Percentiles rank a stretch among this genome's conserved stretches.
phyloP scores from a whole-genome alignment of 2,797 vertebrate species.

The Danio kyathit region DNA sequence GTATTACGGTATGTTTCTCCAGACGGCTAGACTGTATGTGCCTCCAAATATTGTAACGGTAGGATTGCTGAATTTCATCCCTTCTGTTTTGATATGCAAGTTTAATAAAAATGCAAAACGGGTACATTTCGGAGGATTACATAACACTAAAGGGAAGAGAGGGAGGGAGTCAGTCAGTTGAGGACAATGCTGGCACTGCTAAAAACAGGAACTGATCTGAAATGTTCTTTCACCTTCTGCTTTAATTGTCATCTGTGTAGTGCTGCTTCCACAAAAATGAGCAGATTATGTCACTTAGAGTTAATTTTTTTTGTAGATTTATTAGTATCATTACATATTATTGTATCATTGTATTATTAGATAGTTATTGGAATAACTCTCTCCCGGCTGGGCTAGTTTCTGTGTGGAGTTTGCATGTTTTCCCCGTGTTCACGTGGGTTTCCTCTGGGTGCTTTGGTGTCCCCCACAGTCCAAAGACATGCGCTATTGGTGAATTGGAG shows the following conservation, averaged over 20 bases:
- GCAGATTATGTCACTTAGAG: not conserved
- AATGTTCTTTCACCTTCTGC: conserved; percentile 21
- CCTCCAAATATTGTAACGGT: conserved; percentile 4
- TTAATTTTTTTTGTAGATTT: too few species aligned
- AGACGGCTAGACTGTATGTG: not conserved
- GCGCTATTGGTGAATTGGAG: too few species aligned
- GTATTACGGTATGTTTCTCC: not conserved
- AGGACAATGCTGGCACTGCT: conserved; percentile 27
- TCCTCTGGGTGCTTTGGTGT: too few species aligned
- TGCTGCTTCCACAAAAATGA: not conserved
- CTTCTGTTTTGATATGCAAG: not conserved
- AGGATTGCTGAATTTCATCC: not conserved
- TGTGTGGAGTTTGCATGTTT: too few species aligned
- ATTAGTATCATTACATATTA: too few species aligned
- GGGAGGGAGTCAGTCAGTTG: conserved; percentile 27
- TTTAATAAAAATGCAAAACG: conserved; percentile 25
- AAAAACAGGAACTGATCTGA: conserved; percentile 39
- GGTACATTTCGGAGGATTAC: conserved; percentile 18
- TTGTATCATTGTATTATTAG: too few species aligned
- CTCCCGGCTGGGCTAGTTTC: too few species aligned
- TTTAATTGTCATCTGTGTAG: conserved; percentile 2
- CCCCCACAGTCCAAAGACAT: too few species aligned
- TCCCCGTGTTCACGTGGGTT: too few species aligned
- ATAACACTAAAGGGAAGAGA: conserved; percentile 20
- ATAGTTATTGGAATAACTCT: too few species aligned